Conservation (phyloP, 2,888 invertebrate genomes). For the Laothoe populi region DNA sequence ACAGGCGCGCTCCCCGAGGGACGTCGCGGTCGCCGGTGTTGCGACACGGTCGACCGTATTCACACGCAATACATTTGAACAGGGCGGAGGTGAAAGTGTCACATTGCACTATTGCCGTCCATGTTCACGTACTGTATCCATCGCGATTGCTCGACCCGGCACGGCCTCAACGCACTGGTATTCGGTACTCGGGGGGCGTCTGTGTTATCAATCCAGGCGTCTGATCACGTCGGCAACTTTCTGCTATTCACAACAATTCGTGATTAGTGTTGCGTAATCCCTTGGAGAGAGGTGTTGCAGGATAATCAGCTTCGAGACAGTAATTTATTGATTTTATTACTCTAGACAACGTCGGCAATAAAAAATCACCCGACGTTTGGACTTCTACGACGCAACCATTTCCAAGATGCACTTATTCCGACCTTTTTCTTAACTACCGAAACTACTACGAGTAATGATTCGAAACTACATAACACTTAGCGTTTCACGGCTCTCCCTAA, state of each 20-base stretch:
- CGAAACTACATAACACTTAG: too few species aligned
- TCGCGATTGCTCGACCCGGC: slow-evolving; percentile 35
- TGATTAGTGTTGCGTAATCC: slow-evolving; percentile 12
- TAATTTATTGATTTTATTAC: slow-evolving; percentile 24
- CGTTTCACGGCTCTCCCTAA: too few species aligned
- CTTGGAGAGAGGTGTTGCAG: slow-evolving; percentile 16
- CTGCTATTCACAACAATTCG: slow-evolving; percentile 1
- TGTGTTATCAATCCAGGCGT: slow-evolving; percentile 37
- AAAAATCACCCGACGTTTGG: not conserved
- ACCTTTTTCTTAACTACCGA: not conserved
- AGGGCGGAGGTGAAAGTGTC: slow-evolving; percentile 76
- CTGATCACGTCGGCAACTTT: slow-evolving; percentile 1
- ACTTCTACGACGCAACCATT: not conserved
- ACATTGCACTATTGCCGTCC: slow-evolving; percentile 54
- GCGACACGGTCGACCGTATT: slow-evolving; percentile 41
- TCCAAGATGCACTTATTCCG: not conserved
- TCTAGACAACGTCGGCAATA: not conserved
- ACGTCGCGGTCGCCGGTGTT: not conserved
- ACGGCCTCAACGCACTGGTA: slow-evolving; percentile 22
- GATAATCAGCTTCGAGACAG: slow-evolving; percentile 19
- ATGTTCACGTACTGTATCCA: slow-evolving; percentile 54
- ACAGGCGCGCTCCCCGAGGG: slow-evolving; percentile 14
- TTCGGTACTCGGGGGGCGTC: slow-evolving; percentile 54
- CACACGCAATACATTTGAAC: slow-evolving; percentile 60
- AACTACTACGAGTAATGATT: too few species aligned